phyloP scores from a whole-genome alignment of 2,888 invertebrate species.

The Choristoneura rosaceana region DNA sequence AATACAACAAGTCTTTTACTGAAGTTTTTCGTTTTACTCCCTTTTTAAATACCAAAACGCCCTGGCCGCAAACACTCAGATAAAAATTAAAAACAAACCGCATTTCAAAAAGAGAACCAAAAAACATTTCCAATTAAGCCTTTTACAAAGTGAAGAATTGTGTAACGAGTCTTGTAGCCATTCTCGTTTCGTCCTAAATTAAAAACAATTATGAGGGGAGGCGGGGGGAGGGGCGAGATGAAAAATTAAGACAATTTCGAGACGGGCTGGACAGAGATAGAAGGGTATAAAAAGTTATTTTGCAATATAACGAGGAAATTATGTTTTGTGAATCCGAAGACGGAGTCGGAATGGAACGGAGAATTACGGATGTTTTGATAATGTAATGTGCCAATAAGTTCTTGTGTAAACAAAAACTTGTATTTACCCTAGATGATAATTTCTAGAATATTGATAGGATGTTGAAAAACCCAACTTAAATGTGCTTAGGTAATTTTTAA shows the following conservation, averaged over 20 bases:
- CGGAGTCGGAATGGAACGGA: background rate
- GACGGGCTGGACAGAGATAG: slow-evolving; percentile 51
- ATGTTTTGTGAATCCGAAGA: background rate
- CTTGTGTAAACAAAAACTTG: no score
- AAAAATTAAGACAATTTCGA: slow-evolving; percentile 84
- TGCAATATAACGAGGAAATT: slow-evolving; percentile 14
- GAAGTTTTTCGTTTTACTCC: no score
- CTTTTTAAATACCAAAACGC: no score
- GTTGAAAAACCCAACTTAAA: no score
- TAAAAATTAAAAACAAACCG: background rate
- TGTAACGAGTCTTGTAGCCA: slow-evolving; percentile 64
- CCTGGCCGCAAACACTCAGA: background rate
- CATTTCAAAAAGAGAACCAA: slow-evolving; percentile 15
- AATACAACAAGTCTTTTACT: no score
- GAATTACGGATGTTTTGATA: background rate
- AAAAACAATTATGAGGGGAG: slow-evolving; percentile 80
- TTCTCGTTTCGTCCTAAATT: slow-evolving; percentile 77
- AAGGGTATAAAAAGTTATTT: slow-evolving; percentile 27
- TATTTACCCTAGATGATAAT: no score
- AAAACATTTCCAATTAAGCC: slow-evolving; percentile 35
- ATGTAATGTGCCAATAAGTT: background rate
- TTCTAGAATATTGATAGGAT: no score
- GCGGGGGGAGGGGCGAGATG: slow-evolving; percentile 68
- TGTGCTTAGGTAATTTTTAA: no score
- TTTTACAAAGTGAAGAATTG: slow-evolving; percentile 42